A percentile compares a stretch with the other conserved stretches of the same genome.
Conservation (phyloP, 2,797 vertebrate species). For the Neosilurus hyrtlii region DNA sequence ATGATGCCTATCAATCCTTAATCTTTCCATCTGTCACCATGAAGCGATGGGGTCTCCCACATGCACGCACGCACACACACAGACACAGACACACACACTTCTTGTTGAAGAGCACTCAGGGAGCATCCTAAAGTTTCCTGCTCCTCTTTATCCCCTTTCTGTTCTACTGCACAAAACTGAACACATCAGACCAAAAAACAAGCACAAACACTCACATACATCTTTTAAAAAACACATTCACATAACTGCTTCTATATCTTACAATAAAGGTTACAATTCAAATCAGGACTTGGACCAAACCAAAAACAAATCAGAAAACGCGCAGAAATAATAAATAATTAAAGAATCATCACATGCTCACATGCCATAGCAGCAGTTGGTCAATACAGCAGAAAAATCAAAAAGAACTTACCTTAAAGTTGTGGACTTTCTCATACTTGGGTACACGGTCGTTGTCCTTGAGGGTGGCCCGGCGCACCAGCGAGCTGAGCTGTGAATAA, state of each 20-base stretch:
- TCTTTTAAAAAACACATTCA: neutral
- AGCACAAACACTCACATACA: neutral
- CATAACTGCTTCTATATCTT: neutral
- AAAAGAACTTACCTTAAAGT: conserved; percentile 91
- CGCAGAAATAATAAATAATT: neutral
- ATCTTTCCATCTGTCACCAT: conserved; percentile 76
- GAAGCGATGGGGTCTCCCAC: conserved; percentile 46
- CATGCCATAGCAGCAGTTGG: neutral
- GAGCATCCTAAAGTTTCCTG: neutral
- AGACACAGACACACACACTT: neutral
- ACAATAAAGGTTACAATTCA: neutral
- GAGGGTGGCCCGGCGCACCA: conserved; percentile 95
- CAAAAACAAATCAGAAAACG: neutral
- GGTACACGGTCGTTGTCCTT: conserved; percentile 89
- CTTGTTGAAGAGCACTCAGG: neutral
- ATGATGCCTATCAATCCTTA: conserved; percentile 60
- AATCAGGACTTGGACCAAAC: neutral
- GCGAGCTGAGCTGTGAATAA: conserved; percentile 98
- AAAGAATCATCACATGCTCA: neutral
- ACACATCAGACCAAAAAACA: conserved; percentile 32
- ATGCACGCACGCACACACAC: conserved; percentile 46
- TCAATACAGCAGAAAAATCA: neutral
- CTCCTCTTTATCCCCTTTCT: neutral
- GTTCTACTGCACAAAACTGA: conserved; percentile 11
- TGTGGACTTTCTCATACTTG: conserved; percentile 95